These are phyloP conservation scores for Pteromalus puparum DNA, from an alignment of 1,140 invertebrate species.

Conservation along the genomic window DNA sequence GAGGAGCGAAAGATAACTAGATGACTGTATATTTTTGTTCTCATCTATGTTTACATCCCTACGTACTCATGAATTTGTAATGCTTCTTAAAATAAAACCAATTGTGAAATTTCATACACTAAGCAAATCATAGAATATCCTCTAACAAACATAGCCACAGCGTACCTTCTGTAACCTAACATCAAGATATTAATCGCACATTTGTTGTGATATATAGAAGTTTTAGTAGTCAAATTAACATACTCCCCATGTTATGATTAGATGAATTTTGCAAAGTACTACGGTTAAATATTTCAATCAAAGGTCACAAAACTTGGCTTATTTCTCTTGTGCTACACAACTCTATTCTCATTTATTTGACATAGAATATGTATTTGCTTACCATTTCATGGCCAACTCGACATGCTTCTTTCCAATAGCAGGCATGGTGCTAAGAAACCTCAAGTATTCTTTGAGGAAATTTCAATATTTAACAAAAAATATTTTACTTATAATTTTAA, in stretches of 20 bases:
- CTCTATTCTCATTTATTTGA: no score
- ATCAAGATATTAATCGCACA: background rate
- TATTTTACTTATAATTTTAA: background rate
- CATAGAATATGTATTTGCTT: constrained; percentile 17
- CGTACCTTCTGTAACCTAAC: background rate
- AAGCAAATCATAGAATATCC: no score
- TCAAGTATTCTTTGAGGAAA: background rate
- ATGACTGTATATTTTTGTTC: background rate
- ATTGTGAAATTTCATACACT: background rate
- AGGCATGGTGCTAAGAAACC: background rate
- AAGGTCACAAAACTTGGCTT: background rate
- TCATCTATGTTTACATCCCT: background rate
- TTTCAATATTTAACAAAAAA: background rate
- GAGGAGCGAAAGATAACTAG: no score
- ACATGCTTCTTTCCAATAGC: constrained; percentile 50
- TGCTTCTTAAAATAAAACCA: background rate
- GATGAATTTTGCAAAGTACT: background rate
- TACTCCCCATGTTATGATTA: background rate
- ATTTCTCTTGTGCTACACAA: background rate
- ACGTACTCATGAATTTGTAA: background rate
- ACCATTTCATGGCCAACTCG: constrained; percentile 58
- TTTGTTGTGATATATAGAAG: background rate
- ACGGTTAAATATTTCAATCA: background rate
- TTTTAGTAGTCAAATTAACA: background rate
- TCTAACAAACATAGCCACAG: no score